Evolutionary conservation across 1,140 invertebrate species (phyloP), one percentile per base, ranked within the genome.

Genomic region (Homarus americanus): DNA sequence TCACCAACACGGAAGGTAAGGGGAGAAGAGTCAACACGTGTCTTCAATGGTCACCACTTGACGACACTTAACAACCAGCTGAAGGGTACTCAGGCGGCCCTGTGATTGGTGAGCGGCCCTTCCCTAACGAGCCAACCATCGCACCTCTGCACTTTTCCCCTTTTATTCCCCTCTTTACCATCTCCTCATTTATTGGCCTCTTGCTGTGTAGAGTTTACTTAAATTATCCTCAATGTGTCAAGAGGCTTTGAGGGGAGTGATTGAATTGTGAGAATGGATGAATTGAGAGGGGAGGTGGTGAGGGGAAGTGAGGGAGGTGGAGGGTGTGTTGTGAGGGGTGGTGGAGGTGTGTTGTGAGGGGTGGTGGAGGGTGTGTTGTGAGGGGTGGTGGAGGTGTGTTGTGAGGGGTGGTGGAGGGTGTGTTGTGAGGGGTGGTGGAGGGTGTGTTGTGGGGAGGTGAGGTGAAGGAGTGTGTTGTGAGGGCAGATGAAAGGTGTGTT

Each of bases 171-270:
- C 44, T 36, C 53, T 83, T 53, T 38, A 2, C 32, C 44, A 17
- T 24, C 5, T 63, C 58, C 58, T 2, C 63, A 28, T 69, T 69
- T 28, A 84, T 72, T 84, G 82, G 82, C 82, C n/a, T 72, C 82
- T 72, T 72, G 82, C 15, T 15, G 63, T 32, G 58, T 24, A 2
- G 63, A 41, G 66, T 72, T 84, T 72, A 58, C 72, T 84, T 84
- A 72, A 76, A 76, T 76, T 40, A 76, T 32, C 20, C n/a, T 32
- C 5, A 28, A 32, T 69, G n/a, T 69, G 63, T 69, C n/a, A 58
- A 58, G 53, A 58, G n/a, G 44, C 44, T 49, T 15, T 15, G 44
- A 49, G 44, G 44, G 44, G 53, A 58, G 15, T 58, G 20, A 58
- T 58, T 58, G 24, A 1, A 4, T 15, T 20, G 53, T 24, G 53